Base-by-base conservation (phyloP, 2,113 vertebrate genomes). In the Hypanus sabinus region DNA sequence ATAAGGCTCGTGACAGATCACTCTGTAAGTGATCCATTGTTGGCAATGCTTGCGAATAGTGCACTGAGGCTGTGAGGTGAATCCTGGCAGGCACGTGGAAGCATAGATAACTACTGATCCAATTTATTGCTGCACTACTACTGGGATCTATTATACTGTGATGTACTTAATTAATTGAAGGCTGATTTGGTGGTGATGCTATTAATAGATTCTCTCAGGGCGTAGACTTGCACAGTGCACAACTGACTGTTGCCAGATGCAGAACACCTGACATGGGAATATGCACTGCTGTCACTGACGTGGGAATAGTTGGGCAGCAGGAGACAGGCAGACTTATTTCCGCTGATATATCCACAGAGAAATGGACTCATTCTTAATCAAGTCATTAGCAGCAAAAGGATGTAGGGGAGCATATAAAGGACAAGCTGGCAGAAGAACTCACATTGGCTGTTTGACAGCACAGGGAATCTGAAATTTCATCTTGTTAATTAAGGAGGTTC, bases 131-230 rank as follows among this genome's bases (percentile, higher is more conserved):
- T 33, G 57, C 4, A 4, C 60, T 14, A 18, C 85, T 33, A 27
- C 85, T 65, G 60, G 30, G 85, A 12, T 33, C 30, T 88, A 62
- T 88, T 62, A 60, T 88, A 57, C 14, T n/a, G 30, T 62, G 60
- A 60, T 30, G 27, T 88, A 57, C n/a, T 27, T 88, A 65, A 33
- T 62, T 88, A 88, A 65, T 88, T 88, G 85, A 60, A 88, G 85
- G 57, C 60, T 88, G 85, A 88, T 88, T 88, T 88, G 57, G 4
- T 88, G 85, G 30, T 30, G 57, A 62, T 88, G n/a, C 85, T 88
- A 88, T 65, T 65, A 88, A 88, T 88, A 65, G 57, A 18, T 27
- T 16, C 85, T 88, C 85, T n/a, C 57, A 88, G 85, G 30, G 5
- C 33, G 57, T 30, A 62, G 27, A 33, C 85, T 88, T 65, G 46